phyloP scores from a whole-genome alignment of 2,888 invertebrate species.

The Dorcus parallelipipedus region DNA sequence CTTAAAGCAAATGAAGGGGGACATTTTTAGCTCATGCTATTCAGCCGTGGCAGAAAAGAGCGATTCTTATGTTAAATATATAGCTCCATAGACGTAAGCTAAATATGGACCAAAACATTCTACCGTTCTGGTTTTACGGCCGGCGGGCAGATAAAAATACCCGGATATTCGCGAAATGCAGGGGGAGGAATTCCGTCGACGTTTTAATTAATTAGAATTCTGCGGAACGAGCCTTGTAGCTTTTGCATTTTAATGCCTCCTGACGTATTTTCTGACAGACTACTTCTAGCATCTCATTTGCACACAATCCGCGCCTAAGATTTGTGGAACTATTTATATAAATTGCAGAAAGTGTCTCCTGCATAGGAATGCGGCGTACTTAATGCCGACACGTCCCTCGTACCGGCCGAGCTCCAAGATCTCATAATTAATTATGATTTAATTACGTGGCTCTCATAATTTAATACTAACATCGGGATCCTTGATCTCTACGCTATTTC shows the following conservation, averaged over 20 bases:
- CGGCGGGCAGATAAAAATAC: background rate
- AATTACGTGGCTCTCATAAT: background rate
- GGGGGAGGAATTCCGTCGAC: conserved; percentile 16
- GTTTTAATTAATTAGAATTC: conserved; percentile 32
- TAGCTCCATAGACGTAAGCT: background rate
- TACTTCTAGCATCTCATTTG: conserved; percentile 35
- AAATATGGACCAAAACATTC: background rate
- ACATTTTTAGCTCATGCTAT: too few species aligned
- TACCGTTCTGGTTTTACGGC: background rate
- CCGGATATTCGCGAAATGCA: conserved; percentile 5
- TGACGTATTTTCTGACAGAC: conserved; percentile 33
- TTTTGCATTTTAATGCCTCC: conserved; percentile 33
- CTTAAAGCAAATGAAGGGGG: too few species aligned
- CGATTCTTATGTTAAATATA: background rate
- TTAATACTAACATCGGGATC: background rate
- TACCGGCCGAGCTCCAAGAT: background rate
- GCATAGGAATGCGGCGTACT: conserved; percentile 27
- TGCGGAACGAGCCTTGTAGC: conserved; percentile 21
- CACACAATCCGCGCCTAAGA: conserved; percentile 37
- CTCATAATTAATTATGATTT: conserved; percentile 17
- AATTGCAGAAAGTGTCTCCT: conserved; percentile 35
- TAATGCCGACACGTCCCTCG: conserved; percentile 10
- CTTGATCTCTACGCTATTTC: background rate
- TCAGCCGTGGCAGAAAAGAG: background rate
- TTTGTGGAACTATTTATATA: conserved; percentile 39